Base-by-base conservation (phyloP, 2,113 vertebrate genomes). In the Lamprologus callipterus region DNA sequence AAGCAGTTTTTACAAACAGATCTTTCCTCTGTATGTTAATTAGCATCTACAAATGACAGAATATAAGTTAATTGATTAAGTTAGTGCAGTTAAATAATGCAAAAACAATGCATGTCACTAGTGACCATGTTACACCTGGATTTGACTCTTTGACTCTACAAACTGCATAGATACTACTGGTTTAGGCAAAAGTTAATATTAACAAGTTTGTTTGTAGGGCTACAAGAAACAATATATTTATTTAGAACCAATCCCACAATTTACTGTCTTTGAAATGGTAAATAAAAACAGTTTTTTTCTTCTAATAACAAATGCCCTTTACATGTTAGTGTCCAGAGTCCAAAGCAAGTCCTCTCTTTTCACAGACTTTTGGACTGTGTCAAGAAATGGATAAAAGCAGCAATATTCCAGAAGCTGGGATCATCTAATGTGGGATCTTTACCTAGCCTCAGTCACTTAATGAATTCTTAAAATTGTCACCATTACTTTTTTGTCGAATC, bases 21-120 rank as follows among this genome's bases (percentile, higher is more conserved):
- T 31, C 3, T 78, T 78, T 49, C 17, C 45, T 33, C 17, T 78
- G 45, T 78, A 51, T 78, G 26, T 12, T 49, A 78, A 51, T 31
- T 19, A n/a, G 0, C 0, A 49, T 51, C 26, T 51, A 33, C 45
- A n/a, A 49, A 49, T 4, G 28, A 78, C 45, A 75, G 40, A 47
- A 26, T 45, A 16, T 28, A 28, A 78, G 23, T 31, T 49, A 78
- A 49, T 78, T 49, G 6, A 78, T 28, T 49, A 68, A 68, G 0
- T 75, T 49, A 63, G 58, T 49, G 14, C 14, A 47, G 40, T 75
- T 75, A 49, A 47, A 47, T 75, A 75, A 7, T 47, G 40, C 23
- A 75, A 47, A 75, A 78, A 49, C 40, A 78, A 49, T 31, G 6
- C 40, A 78, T 11, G 42, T 75, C 42, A 75, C 40, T 28, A 47